Evolutionary conservation across 2,797 vertebrate species (phyloP).

Genomic region (Mionectes olivaceus): DNA sequence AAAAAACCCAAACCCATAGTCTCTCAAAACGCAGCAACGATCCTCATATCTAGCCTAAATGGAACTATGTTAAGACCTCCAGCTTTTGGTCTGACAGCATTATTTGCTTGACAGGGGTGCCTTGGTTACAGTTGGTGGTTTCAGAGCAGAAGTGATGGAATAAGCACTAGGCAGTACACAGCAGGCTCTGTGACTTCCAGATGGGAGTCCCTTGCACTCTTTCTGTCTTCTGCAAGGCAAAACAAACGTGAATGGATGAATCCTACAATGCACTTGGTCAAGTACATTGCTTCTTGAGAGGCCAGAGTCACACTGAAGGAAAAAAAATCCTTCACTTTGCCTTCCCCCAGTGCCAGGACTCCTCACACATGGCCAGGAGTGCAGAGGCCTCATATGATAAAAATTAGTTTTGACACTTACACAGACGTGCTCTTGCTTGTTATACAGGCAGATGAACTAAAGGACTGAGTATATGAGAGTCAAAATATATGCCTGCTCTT

Average conservation of each 20-base stretch:
- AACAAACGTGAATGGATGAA: background rate
- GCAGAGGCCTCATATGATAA: background rate
- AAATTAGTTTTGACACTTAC: background rate
- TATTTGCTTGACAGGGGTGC: background rate
- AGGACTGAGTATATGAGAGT: background rate
- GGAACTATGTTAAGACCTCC: background rate
- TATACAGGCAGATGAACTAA: background rate
- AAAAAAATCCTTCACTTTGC: background rate
- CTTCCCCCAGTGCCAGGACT: background rate
- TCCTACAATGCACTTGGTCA: background rate
- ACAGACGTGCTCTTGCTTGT: background rate
- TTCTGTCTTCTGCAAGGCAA: background rate
- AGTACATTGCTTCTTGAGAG: background rate
- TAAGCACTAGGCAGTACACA: fast-evolving
- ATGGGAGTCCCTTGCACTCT: background rate
- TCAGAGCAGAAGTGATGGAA: background rate
- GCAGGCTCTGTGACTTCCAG: background rate
- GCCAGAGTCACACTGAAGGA: background rate
- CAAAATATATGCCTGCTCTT: background rate
- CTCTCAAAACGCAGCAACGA: background rate
- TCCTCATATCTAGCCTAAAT: background rate
- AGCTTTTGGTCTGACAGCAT: background rate
- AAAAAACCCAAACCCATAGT: background rate
- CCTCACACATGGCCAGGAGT: background rate
- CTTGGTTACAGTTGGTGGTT: background rate